Conservation (phyloP, 2,888 invertebrate genomes). For the Himalopsyche kuldschensis region DNA sequence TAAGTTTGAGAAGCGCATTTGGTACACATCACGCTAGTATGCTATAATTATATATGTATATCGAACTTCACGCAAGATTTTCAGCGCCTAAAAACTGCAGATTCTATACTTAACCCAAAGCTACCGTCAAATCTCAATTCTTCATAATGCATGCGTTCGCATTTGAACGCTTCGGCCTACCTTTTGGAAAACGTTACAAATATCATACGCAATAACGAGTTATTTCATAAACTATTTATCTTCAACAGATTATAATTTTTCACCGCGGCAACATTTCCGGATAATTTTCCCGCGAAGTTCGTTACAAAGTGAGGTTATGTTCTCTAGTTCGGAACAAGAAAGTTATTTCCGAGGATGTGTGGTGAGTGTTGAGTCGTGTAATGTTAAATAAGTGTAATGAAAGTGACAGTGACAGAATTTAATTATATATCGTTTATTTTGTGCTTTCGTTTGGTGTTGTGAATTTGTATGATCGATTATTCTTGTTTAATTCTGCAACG, state of each 20-base stretch:
- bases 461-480: background rate
- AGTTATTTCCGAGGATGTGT: background rate
- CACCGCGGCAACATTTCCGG: background rate
- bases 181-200: background rate
- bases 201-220: background rate
- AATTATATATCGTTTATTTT: background rate
- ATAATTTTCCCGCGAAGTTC: background rate
- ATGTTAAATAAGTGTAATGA: background rate
- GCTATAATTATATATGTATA: conserved; percentile 19
- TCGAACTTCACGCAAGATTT: conserved; percentile 20
- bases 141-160: conserved; percentile 1
- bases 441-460: background rate
- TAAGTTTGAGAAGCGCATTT: background rate
- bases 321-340: background rate
- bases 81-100: conserved; percentile 10
- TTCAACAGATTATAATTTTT: background rate
- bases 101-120: conserved; percentile 18
- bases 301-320: background rate
- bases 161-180: background rate
- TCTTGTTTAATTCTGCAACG: background rate
- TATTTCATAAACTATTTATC: background rate
- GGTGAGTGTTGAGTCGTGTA: background rate
- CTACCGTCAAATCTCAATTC: conserved; percentile 9
- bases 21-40: conserved; percentile 3
- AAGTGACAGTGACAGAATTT: background rate